phyloP scores from a whole-genome alignment of 30 jellyfish, hydroid and myxozoan species.

The Turritopsis rubra region DNA sequence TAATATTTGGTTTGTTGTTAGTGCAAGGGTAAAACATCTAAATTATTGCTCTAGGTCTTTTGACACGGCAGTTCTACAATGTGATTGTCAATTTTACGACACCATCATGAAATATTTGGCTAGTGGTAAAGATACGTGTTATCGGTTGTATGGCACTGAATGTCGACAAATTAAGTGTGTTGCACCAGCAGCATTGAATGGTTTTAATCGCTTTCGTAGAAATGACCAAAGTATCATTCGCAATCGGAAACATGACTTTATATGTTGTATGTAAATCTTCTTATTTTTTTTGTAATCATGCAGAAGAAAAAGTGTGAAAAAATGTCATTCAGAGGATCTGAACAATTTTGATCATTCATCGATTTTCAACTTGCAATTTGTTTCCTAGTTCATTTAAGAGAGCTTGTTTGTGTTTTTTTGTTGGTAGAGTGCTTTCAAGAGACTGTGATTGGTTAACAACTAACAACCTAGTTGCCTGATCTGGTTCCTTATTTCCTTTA shows the following conservation, averaged over 20 bases:
- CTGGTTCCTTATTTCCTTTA: conserved; percentile 8
- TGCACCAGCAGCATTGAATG: conserved; percentile 14
- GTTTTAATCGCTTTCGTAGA: not conserved
- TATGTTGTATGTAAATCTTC: conserved; percentile 46
- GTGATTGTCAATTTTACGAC: conserved; percentile 58
- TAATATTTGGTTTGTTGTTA: not conserved
- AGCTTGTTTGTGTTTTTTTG: too few relatives aligned
- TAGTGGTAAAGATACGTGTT: not conserved
- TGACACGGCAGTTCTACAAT: conserved; percentile 38
- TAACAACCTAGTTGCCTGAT: too few relatives aligned
- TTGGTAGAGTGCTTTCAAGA: too few relatives aligned
- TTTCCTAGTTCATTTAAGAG: too few relatives aligned
- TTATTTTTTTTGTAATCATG: not conserved
- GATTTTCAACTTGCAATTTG: too few relatives aligned
- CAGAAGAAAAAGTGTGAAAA: not conserved
- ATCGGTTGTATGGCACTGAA: not conserved
- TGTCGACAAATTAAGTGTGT: not conserved
- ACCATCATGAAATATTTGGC: not conserved
- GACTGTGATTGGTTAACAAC: too few relatives aligned
- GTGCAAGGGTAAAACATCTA: not conserved
- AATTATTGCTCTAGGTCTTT: conserved; percentile 28
- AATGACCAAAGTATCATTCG: not conserved
- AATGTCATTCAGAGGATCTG: too few relatives aligned
- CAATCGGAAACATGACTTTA: conserved; percentile 33
- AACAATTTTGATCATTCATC: too few relatives aligned